Evolutionary conservation across 2,888 invertebrate species (phyloP), one percentile per base, ranked within the genome.

Genomic region (Zygogramma bicolorata): DNA sequence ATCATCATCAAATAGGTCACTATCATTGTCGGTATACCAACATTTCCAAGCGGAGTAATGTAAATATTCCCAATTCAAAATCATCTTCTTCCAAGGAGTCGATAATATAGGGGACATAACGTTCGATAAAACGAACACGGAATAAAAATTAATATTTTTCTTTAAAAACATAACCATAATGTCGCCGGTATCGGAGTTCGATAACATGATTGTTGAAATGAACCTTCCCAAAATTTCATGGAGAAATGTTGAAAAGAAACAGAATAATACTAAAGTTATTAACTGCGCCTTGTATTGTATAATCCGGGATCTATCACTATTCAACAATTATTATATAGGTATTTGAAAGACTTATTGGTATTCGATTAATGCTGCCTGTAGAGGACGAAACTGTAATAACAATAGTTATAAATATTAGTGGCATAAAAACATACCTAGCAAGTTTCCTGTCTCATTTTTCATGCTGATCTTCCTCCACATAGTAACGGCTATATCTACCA

Each of bases 21-120:
- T 70, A 40, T 70, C 70, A 31, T 34, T 25, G 40, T 70, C 70
- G 31, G 70, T 70, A 38, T 70, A 63, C 57, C n/a, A n/a, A 10
- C 42, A 42, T 63, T 59, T 65, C 29, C 10, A 58, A 59, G 70
- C 18, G 67, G 67, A 38, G 59, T 67, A 25, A 67, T 38, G 38
- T 67, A 67, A 31, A 67, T 67, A 67, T 67, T 42, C n/a, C 59
- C 67, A 38, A 13, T 40, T 20, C 34, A 15, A 40, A 59, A 22
- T 69, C 49, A 62, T 25, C 40, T 31, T 69, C 53, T 69, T 69
- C 62, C 42, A 69, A 42, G 8, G 22, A 29, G 40, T 40, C 61
- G 18, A 69, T 46, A 22, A 69, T n/a, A 65, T 29, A 34, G 2
- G 53, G 13, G 15, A 29, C 65, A 53, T 53, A 65, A 65, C 53